Base-by-base conservation (phyloP, 1,140 invertebrate species). In the Meloidogyne floridensis region DNA sequence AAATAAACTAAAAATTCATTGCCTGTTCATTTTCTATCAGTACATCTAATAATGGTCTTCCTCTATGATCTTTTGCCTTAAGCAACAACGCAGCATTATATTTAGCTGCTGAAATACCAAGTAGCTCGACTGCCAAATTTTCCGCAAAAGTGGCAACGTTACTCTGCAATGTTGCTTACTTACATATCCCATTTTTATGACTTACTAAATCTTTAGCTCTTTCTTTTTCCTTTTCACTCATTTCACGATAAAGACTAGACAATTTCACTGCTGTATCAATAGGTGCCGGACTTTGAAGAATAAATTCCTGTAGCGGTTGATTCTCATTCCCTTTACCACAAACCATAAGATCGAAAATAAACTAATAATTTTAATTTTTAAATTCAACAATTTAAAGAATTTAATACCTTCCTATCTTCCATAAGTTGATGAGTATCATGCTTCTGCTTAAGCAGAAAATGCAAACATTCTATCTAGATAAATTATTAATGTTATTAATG, bases 11-110 rank as follows among this genome's bases (percentile, higher is more conserved):
- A 75, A 10, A 42, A 51, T 18, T 42, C 8, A 97, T 95, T 90
- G 98, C 98, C 89, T 98, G 96, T 91, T 98, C 96, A 90, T 97
- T 96, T 91, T 99, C 97, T 84, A 99, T 98, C 8, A 99, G 92
- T 0, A 99, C 95, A 90, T 99, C 97, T 65, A 99, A 92, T 91
- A 99, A 97, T 88, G 96, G 95, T 59, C 95, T 94, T 86, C 96
- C 96, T 82, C 95, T 92, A 70, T 95, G 93, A 90, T 98, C 96
- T 75, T 94, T 95, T 74, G 96, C 95, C 69, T 95, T 95, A 47
- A 98, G 92, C 72, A 98, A 94, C 85, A 94, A 93, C 0, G 95
- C 95, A 2, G 96, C 95, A 43, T 95, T 97, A 91, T 97, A 95
- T 0, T 94, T 94, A 32, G 95, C 95, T 7, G 96, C 95, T 0